These are phyloP conservation scores for Myrmophylax atrothorax DNA, from an alignment of 2,113 vertebrate species.

Conservation along the genomic window DNA sequence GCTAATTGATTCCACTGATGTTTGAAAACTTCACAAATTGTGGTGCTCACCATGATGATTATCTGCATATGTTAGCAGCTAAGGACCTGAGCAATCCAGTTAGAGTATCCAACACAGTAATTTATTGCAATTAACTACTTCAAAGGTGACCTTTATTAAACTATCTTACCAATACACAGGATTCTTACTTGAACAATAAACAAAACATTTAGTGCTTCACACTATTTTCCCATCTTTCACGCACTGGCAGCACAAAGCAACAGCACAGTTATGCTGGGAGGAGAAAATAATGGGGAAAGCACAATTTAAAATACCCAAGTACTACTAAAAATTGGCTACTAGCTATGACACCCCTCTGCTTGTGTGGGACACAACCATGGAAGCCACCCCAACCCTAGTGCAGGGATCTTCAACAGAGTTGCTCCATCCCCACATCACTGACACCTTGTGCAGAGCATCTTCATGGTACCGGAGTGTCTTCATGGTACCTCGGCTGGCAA, in stretches of 20 bases:
- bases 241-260: neutral
- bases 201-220: neutral
- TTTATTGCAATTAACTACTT: conserved; percentile 51
- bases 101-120: conserved; percentile 30
- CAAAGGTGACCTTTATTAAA: conserved; percentile 53
- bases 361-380: neutral
- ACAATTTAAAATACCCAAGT: neutral
- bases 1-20: neutral
- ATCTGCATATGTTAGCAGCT: neutral
- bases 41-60: neutral
- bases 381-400: accelerated
- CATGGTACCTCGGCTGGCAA: neutral
- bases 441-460: neutral
- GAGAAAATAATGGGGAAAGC: neutral
- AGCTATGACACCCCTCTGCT: neutral
- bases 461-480: neutral
- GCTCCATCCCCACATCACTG: neutral
- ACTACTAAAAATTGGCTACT: neutral
- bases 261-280: neutral
- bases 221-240: neutral
- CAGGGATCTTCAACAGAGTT: neutral
- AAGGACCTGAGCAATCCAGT: conserved; percentile 17
- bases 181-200: neutral
- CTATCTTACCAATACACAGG: neutral
- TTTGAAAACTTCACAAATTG: conserved; percentile 44